A percentile compares a stretch with the other conserved stretches of the same genome.
Conservation (phyloP, 2,888 invertebrate species). For the Sinhomidia bicolor region DNA sequence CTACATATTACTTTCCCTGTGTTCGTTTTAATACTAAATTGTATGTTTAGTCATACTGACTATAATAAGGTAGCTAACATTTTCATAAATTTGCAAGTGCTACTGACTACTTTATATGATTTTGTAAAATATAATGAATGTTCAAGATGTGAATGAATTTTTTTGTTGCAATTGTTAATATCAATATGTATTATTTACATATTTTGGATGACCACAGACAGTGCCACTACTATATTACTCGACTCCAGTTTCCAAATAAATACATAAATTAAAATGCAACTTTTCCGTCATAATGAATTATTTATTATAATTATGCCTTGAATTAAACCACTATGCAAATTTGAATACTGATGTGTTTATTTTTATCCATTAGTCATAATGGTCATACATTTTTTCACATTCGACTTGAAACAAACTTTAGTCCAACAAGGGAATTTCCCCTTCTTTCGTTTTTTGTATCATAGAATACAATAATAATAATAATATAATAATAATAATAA, state of each 20-base stretch:
- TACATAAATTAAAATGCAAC: background rate
- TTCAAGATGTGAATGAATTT: no score
- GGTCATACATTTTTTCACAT: conserved; percentile 33
- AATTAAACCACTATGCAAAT: background rate
- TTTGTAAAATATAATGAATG: no score
- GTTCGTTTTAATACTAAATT: background rate
- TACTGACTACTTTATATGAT: no score
- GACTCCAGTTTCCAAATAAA: no score
- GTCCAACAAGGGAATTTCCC: conserved; percentile 3
- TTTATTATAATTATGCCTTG: background rate
- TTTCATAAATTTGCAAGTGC: no score
- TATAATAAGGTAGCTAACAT: no score
- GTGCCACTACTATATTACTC: background rate
- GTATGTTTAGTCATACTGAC: background rate
- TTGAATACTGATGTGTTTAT: conserved; percentile 62
- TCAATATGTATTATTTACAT: no score
- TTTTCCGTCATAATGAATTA: background rate
- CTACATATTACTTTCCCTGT: background rate
- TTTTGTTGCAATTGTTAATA: no score
- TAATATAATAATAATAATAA: conserved; percentile 48
- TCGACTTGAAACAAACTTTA: conserved; percentile 18
- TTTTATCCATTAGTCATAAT: conserved; percentile 43
- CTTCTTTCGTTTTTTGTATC: background rate
- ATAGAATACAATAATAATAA: background rate
- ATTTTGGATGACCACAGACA: no score